Evolutionary conservation across 2,113 vertebrate genomes (phyloP).

Genomic region (Artemisiospiza belli): DNA sequence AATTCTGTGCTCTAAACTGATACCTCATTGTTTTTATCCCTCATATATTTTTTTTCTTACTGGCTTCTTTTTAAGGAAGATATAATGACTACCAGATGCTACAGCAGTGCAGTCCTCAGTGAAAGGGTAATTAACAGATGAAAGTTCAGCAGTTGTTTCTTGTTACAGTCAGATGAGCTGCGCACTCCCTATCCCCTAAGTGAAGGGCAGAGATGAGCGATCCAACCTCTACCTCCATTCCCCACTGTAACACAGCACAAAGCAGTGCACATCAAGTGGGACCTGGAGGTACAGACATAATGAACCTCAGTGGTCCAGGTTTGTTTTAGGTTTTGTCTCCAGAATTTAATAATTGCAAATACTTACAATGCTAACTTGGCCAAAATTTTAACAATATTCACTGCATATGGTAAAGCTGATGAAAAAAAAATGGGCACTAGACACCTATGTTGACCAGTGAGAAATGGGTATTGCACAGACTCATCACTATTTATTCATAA

Average conservation of each 20-base stretch:
- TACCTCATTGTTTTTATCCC: slow-evolving; percentile 1
- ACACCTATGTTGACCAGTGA: neutral
- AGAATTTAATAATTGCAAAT: neutral
- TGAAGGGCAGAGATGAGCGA: neutral
- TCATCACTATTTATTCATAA: neutral
- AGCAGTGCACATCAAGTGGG: accelerated
- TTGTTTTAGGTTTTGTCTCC: neutral
- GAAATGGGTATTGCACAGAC: neutral
- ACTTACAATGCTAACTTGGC: neutral
- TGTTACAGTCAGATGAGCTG: slow-evolving; percentile 3
- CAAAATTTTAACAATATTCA: neutral
- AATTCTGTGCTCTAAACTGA: neutral
- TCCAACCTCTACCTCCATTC: neutral
- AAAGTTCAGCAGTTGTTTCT: slow-evolving; percentile 44
- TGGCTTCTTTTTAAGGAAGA: slow-evolving; percentile 22
- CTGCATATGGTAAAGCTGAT: neutral
- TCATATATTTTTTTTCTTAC: neutral
- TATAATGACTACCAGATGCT: slow-evolving; percentile 53
- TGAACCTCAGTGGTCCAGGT: neutral
- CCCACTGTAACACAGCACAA: neutral
- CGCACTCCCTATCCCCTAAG: neutral
- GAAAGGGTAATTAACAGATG: slow-evolving; percentile 37
- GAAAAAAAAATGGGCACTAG: neutral
- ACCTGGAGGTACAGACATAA: neutral
- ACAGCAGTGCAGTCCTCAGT: neutral